Evolutionary conservation across 1,140 invertebrate genomes (phyloP).

Genomic region (Brachionus rotundiformis): DNA sequence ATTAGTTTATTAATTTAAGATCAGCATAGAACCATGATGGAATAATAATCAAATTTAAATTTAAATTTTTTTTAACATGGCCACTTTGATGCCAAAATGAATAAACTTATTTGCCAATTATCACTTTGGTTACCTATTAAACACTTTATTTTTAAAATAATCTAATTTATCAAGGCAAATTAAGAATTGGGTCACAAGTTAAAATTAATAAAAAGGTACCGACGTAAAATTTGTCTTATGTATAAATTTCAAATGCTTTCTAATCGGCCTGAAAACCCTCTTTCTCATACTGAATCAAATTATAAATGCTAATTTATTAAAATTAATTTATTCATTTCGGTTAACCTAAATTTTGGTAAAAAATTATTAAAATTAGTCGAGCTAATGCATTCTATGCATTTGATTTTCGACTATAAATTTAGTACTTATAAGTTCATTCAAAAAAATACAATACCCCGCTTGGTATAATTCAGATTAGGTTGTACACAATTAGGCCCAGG

Average conservation of each 20-base stretch:
- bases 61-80: too few relatives aligned
- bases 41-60: too few relatives aligned
- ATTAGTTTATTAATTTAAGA: too few relatives aligned
- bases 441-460: neutral
- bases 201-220: too few relatives aligned
- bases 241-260: neutral
- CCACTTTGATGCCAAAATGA: too few relatives aligned
- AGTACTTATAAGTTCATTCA: neutral
- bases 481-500: neutral
- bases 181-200: too few relatives aligned
- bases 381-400: neutral
- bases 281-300: too few relatives aligned
- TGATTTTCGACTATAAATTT: neutral
- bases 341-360: neutral
- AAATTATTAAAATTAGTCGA: neutral
- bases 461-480: neutral
- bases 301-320: neutral
- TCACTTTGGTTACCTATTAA: too few relatives aligned
- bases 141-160: too few relatives aligned
- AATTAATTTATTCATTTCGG: neutral
- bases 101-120: too few relatives aligned
- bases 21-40: too few relatives aligned
- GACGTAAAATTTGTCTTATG: neutral
- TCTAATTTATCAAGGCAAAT: too few relatives aligned
- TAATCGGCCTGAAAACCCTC: neutral